Base-by-base conservation (phyloP, 2,888 invertebrate species). In the Erebia aethiops region DNA sequence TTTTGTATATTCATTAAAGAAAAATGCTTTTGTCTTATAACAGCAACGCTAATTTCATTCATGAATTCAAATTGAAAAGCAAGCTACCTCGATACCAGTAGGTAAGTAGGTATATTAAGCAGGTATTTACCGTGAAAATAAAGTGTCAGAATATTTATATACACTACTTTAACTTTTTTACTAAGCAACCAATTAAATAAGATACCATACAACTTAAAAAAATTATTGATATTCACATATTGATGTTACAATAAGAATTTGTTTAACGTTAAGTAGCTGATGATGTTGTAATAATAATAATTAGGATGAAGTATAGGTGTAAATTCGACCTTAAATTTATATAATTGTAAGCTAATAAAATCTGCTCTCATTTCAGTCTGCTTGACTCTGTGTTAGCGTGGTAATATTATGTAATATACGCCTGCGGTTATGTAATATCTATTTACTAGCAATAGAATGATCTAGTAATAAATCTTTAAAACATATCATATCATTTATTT, bases 361-460 rank as follows among this genome's bases (percentile, higher is more conserved):
- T 69, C 78, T 77, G 78, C 78, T 87, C 87, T 89, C 89, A 87
- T 86, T 89, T 87, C 84, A 89, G 84, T 86, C 89, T 82, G 85
- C 77, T 77, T 80, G 80, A 26, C 79, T 88, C 83, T 85, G 84
- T 88, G 87, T 88, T 88, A 89, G 88, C 75, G 77, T 83, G 77
- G 78, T 84, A 82, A 83, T 82, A 76, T 65, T 66, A 69, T 79
- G 80, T 62, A 77, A 79, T 75, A 77, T 77, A 81, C 82, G 82
- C 78, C 79, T 81, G 80, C 82, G 83, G 85, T 86, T 83, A 81
- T 84, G 82, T 85, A 84, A 84, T 81, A 82, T 57, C 67, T 64
- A 67, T 69, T 56, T 57, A 16, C 49, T 41, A 8, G 26, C 5
- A 13, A 63, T 7, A 35, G 35, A 35, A 46, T 46, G 46, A 46